Evolutionary conservation across 2,113 vertebrate species (phyloP).

Genomic region (Gymnarchus niloticus): DNA sequence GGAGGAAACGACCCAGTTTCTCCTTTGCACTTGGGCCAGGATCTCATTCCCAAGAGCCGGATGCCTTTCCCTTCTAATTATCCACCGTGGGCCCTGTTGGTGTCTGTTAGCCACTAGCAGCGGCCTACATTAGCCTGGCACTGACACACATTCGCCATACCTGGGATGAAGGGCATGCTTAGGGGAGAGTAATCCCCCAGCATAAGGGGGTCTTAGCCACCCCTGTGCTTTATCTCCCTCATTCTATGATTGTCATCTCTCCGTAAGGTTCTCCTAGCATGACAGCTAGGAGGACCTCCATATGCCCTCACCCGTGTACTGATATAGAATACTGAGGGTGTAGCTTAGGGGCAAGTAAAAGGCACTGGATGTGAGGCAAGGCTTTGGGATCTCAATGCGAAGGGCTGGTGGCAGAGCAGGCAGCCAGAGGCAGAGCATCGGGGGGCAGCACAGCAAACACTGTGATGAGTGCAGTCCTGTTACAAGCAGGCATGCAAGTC

Average conservation of each 20-base stretch:
- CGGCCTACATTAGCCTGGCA: constrained; percentile 11
- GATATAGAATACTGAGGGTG: background rate
- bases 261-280: background rate
- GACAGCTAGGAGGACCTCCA: background rate
- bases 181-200: background rate
- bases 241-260: background rate
- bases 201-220: background rate
- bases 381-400: background rate
- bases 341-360: background rate
- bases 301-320: background rate
- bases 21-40: constrained; percentile 12
- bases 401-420: no score
- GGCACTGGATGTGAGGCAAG: background rate
- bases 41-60: constrained; percentile 48
- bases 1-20: constrained; percentile 17
- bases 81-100: constrained; percentile 47
- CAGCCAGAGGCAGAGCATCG: background rate
- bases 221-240: background rate
- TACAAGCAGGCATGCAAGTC: background rate
- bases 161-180: background rate
- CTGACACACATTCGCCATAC: constrained; percentile 5
- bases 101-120: constrained; percentile 10
- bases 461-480: background rate
- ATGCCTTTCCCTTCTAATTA: constrained; percentile 59
- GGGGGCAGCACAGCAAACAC: background rate